Evolutionary conservation across 2,113 vertebrate genomes (phyloP).

Genomic region (Orthonyx spaldingii): DNA sequence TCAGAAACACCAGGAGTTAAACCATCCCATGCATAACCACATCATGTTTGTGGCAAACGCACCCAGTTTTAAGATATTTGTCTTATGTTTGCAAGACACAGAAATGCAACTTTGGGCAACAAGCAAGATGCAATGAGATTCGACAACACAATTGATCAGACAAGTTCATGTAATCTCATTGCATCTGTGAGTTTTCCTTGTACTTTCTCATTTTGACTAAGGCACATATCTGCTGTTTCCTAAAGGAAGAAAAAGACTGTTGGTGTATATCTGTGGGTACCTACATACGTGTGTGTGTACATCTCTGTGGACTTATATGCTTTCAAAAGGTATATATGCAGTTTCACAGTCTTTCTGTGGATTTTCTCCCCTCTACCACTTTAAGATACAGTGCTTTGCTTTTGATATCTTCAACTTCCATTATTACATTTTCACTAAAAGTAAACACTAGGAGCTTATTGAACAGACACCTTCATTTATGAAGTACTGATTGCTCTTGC

Average conservation of each 20-base stretch:
- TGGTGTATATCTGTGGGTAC: background rate
- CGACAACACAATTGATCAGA: background rate
- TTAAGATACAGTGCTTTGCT: background rate
- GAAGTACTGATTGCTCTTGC: slow-evolving; percentile 17
- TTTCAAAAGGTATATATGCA: background rate
- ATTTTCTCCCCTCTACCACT: background rate
- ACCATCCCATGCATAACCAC: background rate
- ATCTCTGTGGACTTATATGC: background rate
- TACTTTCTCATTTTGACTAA: background rate
- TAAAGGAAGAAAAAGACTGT: background rate
- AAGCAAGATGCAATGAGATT: background rate
- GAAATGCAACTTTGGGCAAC: background rate
- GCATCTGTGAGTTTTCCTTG: background rate
- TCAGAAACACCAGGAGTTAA: background rate
- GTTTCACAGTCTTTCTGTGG: background rate
- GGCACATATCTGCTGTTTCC: background rate
- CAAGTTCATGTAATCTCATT: background rate
- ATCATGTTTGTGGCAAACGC: background rate
- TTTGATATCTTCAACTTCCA: background rate
- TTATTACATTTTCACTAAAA: slow-evolving; percentile 20
- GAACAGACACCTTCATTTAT: background rate
- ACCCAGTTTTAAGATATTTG: background rate
- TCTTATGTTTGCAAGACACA: background rate
- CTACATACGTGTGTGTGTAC: background rate
- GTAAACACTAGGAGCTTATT: slow-evolving; percentile 17